A percentile compares a stretch with the other conserved stretches of the same genome.
These are phyloP conservation scores for Calephelis perditalis DNA, from an alignment of 2,888 invertebrate species.

Conservation along the genomic window DNA sequence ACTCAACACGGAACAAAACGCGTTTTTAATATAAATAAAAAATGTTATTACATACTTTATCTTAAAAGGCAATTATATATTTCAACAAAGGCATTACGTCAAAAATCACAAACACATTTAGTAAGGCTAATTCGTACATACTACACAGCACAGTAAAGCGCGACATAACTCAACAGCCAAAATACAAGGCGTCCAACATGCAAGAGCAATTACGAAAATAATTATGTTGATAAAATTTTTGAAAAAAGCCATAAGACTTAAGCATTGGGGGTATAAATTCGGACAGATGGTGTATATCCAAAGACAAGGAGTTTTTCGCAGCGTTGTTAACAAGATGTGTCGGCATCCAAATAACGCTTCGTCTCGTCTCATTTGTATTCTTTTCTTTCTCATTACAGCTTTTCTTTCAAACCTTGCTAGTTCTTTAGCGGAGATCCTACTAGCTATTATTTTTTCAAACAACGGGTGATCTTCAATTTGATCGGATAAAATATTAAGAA, in stretches of 20 bases:
- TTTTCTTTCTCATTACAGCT: conserved; percentile 30
- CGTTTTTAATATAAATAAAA: too few relatives aligned
- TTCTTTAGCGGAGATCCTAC: conserved; percentile 38
- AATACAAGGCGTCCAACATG: conserved; percentile 41
- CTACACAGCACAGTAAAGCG: conserved; percentile 39
- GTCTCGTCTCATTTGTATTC: conserved; percentile 37
- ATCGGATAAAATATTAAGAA: conserved; percentile 37
- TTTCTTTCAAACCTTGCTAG: conserved; percentile 27
- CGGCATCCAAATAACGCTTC: conserved; percentile 39
- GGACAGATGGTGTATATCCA: conserved; percentile 53
- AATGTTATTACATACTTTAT: too few relatives aligned
- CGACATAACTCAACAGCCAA: conserved; percentile 42
- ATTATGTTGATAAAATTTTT: conserved; percentile 37
- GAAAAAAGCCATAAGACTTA: conserved; percentile 36
- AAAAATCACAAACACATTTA: conserved; percentile 8
- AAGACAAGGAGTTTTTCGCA: conserved; percentile 48
- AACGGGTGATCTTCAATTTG: conserved; percentile 35
- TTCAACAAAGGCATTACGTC: not conserved
- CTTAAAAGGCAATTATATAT: too few relatives aligned
- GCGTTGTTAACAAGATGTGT: conserved; percentile 40
- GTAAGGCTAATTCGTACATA: conserved; percentile 35
- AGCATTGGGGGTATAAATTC: conserved; percentile 46
- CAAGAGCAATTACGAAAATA: conserved; percentile 35
- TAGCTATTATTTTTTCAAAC: conserved; percentile 34
- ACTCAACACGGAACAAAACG: too few relatives aligned